Evolutionary conservation across 1,140 invertebrate genomes (phyloP).

Genomic region (Aradophagus sp.): DNA sequence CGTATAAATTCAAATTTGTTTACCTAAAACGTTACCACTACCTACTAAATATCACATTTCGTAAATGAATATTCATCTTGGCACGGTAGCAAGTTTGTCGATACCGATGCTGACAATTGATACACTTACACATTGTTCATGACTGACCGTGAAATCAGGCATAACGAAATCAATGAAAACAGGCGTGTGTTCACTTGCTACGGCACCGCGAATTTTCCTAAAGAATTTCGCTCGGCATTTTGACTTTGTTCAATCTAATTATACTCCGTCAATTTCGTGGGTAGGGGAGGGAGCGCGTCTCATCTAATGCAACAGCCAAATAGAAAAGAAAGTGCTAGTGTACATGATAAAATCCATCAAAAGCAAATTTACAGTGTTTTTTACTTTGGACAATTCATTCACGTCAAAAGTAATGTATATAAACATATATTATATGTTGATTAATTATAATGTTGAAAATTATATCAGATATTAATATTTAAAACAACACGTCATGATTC

Average conservation of each 20-base stretch:
- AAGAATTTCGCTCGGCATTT: slow-evolving; percentile 44
- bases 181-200: slow-evolving; percentile 27
- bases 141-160: neutral
- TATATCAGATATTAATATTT: no score
- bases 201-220: slow-evolving; percentile 26
- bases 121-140: neutral
- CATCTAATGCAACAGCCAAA: no score
- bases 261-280: slow-evolving; percentile 17
- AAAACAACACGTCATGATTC: no score
- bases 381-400: no score
- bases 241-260: slow-evolving; percentile 56
- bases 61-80: slow-evolving; percentile 51
- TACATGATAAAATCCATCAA: neutral
- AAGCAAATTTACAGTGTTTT: neutral
- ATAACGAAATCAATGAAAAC: slow-evolving; percentile 1
- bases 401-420: no score
- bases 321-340: neutral
- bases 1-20: slow-evolving; percentile 56
- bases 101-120: no score
- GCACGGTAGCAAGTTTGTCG: slow-evolving; percentile 28
- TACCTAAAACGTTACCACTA: slow-evolving; percentile 52
- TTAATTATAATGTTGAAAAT: no score
- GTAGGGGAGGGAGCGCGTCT: no score
- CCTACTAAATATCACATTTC: slow-evolving; percentile 60
- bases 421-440: no score